Base-by-base conservation (phyloP, 1,140 invertebrate species). In the Vanessa atalanta region DNA sequence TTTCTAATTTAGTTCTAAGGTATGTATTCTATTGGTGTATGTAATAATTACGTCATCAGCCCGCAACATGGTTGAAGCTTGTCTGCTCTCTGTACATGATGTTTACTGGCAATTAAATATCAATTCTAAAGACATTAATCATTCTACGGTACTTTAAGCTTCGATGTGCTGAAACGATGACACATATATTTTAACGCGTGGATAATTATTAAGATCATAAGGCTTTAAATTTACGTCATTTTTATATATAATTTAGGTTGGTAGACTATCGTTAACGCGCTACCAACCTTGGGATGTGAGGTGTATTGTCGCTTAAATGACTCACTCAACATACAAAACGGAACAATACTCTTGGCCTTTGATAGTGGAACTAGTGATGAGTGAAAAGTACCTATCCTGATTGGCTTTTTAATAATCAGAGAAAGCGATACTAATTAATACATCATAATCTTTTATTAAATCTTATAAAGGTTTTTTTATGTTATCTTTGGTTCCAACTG, bases 71-170 rank as follows among this genome's bases (percentile, higher is more conserved):
- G 57, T 47, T 14, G 26, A 5, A 26, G 57, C 57, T 57, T 53
- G 68, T 48, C 70, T 64, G 61, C 37, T 57, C 57, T 65, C 63
- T 60, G 47, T 43, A 66, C 23, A 37, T 31, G 16, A 37, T 72
- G 31, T 72, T 65, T 55, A 61, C 16, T 61, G 61, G 70, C 70
- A 72, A 72, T 72, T 72, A 72, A 72, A 72, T 72, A 73, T 67
- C 72, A 73, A 73, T 73, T 73, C 65, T 68, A 61, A 73, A 68
- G 20, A 67, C 72, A 73, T 73, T 61, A 73, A 73, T 73, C 72
- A 73, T 63, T 51, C 61, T 9, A 51, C 13, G 43, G 43, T 72
- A 65, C 60, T 71, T 71, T 47, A 64, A 43, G 70, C 63, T 72
- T 37, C 14, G 31, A 37, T 61, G 5, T 15, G 43, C 23, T 37